Conservation (phyloP, 2,888 invertebrate genomes). For the Drosophila histrio region DNA sequence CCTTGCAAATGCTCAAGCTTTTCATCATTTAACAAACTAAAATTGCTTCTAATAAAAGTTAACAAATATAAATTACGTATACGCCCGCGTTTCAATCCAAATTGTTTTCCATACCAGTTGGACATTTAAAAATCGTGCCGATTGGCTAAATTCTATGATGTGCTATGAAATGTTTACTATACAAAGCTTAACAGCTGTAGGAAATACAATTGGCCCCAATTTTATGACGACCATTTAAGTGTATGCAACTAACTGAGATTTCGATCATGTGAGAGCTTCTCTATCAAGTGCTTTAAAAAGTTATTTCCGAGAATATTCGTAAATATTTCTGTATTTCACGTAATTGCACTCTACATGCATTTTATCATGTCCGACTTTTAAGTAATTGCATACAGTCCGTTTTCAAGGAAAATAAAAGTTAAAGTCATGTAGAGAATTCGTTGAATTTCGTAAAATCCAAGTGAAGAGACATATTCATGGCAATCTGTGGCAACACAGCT, state of each 20-base stretch:
- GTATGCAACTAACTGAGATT: neutral
- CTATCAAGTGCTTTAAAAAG: constrained; percentile 6
- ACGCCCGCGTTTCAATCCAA: constrained; percentile 10
- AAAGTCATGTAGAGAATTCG: neutral
- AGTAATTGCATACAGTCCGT: neutral
- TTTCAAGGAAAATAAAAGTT: neutral
- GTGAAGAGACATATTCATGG: too few relatives aligned
- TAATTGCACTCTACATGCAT: neutral
- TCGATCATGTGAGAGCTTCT: constrained; percentile 6
- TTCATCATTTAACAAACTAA: constrained; percentile 46
- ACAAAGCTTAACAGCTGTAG: neutral
- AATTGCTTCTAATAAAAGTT: constrained; percentile 20
- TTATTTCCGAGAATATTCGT: constrained; percentile 3
- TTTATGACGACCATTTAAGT: constrained; percentile 1
- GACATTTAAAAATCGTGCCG: constrained; percentile 20
- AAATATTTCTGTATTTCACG: neutral
- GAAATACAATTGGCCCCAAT: neutral
- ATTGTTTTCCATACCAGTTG: constrained; percentile 9
- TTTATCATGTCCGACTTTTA: neutral
- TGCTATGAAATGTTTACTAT: neutral
- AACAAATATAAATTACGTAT: constrained; percentile 44
- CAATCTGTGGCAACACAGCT: neutral
- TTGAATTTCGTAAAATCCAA: neutral
- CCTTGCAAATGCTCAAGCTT: neutral
- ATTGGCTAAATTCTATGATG: constrained; percentile 1